A percentile compares a stretch with the other conserved stretches of the same genome.
Conservation (phyloP, 1,140 invertebrate genomes). For the Trichomalopsis sarcophagae region DNA sequence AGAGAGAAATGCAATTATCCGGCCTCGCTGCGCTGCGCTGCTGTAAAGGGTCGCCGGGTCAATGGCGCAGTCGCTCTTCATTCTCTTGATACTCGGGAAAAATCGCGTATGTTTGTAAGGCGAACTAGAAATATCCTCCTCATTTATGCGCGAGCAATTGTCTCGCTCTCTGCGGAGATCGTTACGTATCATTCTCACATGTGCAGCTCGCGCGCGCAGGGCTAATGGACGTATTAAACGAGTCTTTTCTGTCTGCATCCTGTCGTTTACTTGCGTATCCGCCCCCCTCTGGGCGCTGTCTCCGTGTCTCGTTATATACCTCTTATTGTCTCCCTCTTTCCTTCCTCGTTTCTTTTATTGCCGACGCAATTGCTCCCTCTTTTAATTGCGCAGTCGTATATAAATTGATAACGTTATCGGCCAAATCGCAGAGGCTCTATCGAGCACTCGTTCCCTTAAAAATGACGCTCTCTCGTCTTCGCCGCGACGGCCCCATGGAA, state of each 20-base stretch:
- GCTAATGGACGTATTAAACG: constrained; percentile 29
- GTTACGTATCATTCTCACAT: neutral
- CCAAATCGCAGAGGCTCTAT: too few relatives aligned
- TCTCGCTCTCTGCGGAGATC: neutral
- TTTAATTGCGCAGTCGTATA: too few relatives aligned
- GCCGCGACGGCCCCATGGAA: constrained; percentile 53
- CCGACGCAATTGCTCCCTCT: neutral
- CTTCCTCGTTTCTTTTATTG: neutral
- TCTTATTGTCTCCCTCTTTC: constrained; percentile 20
- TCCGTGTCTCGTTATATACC: constrained; percentile 6
- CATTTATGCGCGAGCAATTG: too few relatives aligned
- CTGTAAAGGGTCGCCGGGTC: too few relatives aligned
- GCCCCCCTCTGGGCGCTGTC: constrained; percentile 17
- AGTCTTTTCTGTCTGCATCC: constrained; percentile 39
- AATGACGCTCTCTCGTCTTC: neutral
- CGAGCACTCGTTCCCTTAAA: neutral
- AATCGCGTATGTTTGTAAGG: too few relatives aligned
- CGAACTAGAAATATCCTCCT: too few relatives aligned
- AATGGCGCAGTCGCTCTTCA: too few relatives aligned
- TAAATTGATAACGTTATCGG: too few relatives aligned
- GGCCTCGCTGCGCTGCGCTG: too few relatives aligned
- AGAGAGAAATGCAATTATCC: constrained; percentile 60
- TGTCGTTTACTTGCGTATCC: constrained; percentile 36
- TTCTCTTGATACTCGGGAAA: too few relatives aligned
- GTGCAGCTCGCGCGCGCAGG: neutral